A percentile compares a stretch with the other conserved stretches of the same genome.
Evolutionary conservation across 2,888 invertebrate genomes (phyloP).

Genomic region (Esperia sulphurella): DNA sequence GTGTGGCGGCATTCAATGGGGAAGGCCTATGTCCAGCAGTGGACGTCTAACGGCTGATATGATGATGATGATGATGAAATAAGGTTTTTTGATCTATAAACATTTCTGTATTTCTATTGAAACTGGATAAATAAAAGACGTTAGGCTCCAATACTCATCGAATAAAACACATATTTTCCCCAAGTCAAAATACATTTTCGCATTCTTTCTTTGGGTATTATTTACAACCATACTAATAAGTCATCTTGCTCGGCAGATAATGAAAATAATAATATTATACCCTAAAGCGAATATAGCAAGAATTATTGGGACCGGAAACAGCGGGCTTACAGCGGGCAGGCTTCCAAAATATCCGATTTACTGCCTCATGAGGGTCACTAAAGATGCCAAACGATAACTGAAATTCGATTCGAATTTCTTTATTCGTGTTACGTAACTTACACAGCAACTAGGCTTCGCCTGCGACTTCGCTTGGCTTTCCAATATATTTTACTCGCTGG

Average conservation of each 20-base stretch:
- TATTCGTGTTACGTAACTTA: neutral
- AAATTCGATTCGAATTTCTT: slow-evolving; percentile 7
- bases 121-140: too few species aligned
- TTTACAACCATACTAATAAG: slow-evolving; percentile 9
- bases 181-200: neutral
- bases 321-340: slow-evolving; percentile 28
- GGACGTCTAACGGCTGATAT: too few species aligned
- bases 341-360: slow-evolving; percentile 30
- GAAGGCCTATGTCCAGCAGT: too few species aligned
- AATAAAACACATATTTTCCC: neutral
- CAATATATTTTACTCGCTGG: too few species aligned
- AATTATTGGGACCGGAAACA: slow-evolving; percentile 16
- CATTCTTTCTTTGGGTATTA: neutral
- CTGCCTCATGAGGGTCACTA: slow-evolving; percentile 13
- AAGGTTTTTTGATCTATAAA: too few species aligned
- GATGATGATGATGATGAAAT: too few species aligned
- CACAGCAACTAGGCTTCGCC: too few species aligned
- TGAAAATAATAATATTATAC: slow-evolving; percentile 3
- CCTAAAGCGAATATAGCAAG: slow-evolving; percentile 1
- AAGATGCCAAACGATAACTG: slow-evolving; percentile 11
- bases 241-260: slow-evolving; percentile 5
- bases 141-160: too few species aligned
- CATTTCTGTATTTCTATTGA: too few species aligned
- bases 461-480: too few species aligned
- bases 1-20: too few species aligned